A percentile compares a stretch with the other conserved stretches of the same genome.
Conservation (phyloP, 2,888 invertebrate species). For the Hirudinaria manillensis region DNA sequence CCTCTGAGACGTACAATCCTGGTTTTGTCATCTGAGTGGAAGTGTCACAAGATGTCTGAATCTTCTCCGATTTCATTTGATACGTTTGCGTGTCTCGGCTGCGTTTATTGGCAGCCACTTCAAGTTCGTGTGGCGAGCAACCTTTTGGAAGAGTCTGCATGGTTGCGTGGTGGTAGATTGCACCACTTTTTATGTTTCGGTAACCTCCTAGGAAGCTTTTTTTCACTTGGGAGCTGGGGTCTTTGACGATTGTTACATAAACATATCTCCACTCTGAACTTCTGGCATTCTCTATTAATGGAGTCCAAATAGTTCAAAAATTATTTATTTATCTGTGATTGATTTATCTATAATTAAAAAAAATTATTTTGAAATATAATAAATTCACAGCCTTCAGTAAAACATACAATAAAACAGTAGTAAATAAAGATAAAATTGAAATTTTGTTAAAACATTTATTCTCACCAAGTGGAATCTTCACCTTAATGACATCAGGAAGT, state of each 20-base stretch:
- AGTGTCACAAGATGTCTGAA: slow-evolving; percentile 52
- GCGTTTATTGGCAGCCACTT: slow-evolving; percentile 38
- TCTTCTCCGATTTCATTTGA: slow-evolving; percentile 45
- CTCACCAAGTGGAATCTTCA: slow-evolving; percentile 49
- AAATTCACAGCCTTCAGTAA: too few species aligned
- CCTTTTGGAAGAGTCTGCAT: slow-evolving; percentile 66
- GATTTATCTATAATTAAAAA: too few species aligned
- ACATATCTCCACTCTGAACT: slow-evolving; percentile 50
- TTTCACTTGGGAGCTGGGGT: slow-evolving; percentile 55
- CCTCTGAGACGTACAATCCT: not conserved
- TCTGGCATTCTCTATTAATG: slow-evolving; percentile 6
- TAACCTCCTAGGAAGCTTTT: slow-evolving; percentile 77
- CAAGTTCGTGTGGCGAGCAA: slow-evolving; percentile 44
- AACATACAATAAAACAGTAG: too few species aligned
- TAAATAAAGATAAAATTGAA: too few species aligned
- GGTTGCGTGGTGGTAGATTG: slow-evolving; percentile 73
- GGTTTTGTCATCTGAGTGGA: slow-evolving; percentile 53
- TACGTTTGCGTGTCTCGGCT: slow-evolving; percentile 54
- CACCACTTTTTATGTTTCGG: slow-evolving; percentile 65
- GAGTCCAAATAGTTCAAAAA: not conserved
- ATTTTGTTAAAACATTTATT: not conserved
- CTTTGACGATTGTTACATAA: slow-evolving; percentile 43
- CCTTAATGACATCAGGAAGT: slow-evolving; percentile 54
- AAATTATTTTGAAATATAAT: too few species aligned
- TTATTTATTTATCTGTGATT: too few species aligned